Evolutionary conservation across 2,888 invertebrate genomes (phyloP).

Genomic region (Spialia ferax): DNA sequence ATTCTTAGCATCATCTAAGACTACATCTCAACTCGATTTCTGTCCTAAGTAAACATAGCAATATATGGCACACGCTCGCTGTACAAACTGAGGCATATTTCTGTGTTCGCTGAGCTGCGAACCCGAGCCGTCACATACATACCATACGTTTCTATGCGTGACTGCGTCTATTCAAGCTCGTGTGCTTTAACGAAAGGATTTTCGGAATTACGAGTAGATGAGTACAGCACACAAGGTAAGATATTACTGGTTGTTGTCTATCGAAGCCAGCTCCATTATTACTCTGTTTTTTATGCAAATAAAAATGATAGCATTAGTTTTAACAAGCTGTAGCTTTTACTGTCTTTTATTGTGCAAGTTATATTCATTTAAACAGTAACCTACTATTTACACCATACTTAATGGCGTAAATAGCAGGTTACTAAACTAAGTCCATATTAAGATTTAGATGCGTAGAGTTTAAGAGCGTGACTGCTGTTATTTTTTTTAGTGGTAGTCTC

Average conservation of each 20-base stretch:
- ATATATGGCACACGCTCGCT: slow-evolving; percentile 10
- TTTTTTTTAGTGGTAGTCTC: no score
- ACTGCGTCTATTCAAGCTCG: neutral
- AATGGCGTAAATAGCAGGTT: no score
- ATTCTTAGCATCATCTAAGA: slow-evolving; percentile 8
- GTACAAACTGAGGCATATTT: slow-evolving; percentile 16
- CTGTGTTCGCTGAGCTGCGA: neutral
- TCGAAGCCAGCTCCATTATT: no score
- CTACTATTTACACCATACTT: no score
- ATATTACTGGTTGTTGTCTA: neutral
- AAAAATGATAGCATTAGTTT: no score
- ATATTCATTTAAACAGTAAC: no score
- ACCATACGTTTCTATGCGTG: slow-evolving; percentile 13
- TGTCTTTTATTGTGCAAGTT: no score
- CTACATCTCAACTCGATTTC: slow-evolving; percentile 10
- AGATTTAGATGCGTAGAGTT: no score
- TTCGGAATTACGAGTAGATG: neutral
- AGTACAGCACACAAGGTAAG: neutral
- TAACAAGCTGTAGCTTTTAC: no score
- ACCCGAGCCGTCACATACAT: slow-evolving; percentile 17
- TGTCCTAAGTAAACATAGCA: slow-evolving; percentile 19
- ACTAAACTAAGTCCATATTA: no score
- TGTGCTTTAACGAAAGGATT: slow-evolving; percentile 1
- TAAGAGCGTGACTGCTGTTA: no score
- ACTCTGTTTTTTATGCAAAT: no score